Base-by-base conservation (phyloP, 1,140 invertebrate species). In the Eurosta solidaginis region DNA sequence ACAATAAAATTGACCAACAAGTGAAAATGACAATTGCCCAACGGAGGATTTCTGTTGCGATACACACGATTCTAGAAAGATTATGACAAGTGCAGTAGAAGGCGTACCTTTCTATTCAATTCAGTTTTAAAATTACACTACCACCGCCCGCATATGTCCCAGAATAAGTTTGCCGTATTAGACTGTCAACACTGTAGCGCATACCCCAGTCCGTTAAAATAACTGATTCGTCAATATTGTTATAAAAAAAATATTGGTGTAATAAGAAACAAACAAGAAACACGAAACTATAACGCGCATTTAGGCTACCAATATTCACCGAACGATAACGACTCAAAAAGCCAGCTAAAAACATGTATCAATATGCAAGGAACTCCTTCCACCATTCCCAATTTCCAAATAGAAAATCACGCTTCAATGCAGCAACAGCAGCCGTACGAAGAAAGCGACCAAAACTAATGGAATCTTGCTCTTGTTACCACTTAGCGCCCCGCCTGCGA, bases 361-460 rank as follows among this genome's bases (percentile, higher is more conserved):
- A 12, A 6, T 20, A 40, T 68, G 33, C 17, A 40, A 4, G 3
- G 33, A 33, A 14, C 14, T 59, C 14, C 17, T 40, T 27, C 59
- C 1, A n/a, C 9, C 12, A 1, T 54, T 42, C 20, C 50, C 40
- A 20, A 2, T 27, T 42, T 68, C 14, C 6, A 17, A 17, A 17
- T 14, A 29, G 59, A 68, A 68, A 68, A 68, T 12, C 20, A 68
- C 59, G 59, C 59, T 29, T 68, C 59, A 68, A 68, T 68, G 36
- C 27, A 17, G 59, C 33, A 68, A 68, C 36, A 40, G 36, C 27
- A 17, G 59, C 33, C 36, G 59, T 68, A 33, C 40, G n/a, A 33
- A n/a, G 33, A 68, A n/a, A n/a, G n/a, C 33, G 59, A 68, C 59
- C 36, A 68, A 68, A 68, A 68, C 40, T 68, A 68, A 68, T 68